phyloP scores from a whole-genome alignment of 2,113 vertebrate species.

The Erinaceus europaeus region DNA sequence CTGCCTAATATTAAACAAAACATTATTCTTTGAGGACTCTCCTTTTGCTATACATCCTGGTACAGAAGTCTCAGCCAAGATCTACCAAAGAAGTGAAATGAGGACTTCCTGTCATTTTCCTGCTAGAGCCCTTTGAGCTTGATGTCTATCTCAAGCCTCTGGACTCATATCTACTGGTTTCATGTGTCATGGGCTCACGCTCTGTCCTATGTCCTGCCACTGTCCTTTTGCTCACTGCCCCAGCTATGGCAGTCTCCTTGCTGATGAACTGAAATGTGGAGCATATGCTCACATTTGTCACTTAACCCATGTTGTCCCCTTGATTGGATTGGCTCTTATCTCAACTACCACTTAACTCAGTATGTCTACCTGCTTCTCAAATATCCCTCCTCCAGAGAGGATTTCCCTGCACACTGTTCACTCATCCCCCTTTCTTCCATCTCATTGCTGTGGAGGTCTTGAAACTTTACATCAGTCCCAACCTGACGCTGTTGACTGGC shows the following conservation, averaged over 20 bases:
- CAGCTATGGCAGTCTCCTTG: neutral
- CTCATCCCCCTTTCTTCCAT: no score
- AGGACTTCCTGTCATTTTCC: neutral
- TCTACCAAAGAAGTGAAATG: neutral
- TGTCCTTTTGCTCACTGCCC: neutral
- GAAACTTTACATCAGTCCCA: no score
- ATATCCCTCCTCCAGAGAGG: neutral
- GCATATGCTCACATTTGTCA: neutral
- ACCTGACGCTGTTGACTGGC: no score
- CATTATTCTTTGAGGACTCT: no score
- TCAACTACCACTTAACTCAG: neutral
- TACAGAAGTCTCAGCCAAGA: neutral
- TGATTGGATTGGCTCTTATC: neutral
- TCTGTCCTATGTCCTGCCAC: neutral
- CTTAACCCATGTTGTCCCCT: neutral
- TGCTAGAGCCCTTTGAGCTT: neutral
- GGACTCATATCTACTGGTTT: neutral
- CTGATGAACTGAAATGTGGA: neutral
- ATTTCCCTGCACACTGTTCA: no score
- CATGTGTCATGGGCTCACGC: neutral
- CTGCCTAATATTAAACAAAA: no score
- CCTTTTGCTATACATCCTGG: no score
- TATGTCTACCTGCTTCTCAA: no score
- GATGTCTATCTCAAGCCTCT: neutral
- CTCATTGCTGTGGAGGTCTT: no score